A percentile compares a stretch with the other conserved stretches of the same genome.
phyloP scores from a whole-genome alignment of 2,113 vertebrate species.

The Chinchilla lanigera region DNA sequence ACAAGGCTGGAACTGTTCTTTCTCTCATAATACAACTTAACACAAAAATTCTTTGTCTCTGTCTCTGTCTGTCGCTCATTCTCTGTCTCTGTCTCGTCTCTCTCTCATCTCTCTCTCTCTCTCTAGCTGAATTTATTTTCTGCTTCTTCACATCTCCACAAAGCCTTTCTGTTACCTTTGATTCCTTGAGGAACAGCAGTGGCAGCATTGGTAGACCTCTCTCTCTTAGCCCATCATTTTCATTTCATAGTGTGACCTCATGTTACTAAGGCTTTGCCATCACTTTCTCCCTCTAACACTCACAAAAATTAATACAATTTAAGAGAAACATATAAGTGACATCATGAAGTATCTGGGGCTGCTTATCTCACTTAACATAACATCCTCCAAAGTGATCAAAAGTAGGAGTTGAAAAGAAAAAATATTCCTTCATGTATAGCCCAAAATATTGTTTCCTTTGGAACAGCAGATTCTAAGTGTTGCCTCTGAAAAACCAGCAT shows the following conservation, averaged over 20 bases:
- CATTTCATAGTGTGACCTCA: neutral
- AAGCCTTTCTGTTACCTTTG: neutral
- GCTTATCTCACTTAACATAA: neutral
- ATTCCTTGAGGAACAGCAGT: too few species aligned
- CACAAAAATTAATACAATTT: constrained; percentile 31
- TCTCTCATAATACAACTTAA: neutral
- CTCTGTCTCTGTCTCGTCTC: neutral
- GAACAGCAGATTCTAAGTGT: neutral
- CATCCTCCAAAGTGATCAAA: neutral
- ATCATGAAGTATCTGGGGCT: neutral
- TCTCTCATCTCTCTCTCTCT: neutral
- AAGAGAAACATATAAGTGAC: neutral
- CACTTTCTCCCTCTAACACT: neutral
- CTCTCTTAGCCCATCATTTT: neutral
- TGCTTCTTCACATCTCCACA: neutral
- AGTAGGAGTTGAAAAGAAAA: too few species aligned
- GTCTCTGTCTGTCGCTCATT: neutral
- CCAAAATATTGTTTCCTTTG: constrained; percentile 5
- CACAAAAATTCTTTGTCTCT: neutral
- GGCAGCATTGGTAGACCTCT: neutral
- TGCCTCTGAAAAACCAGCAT: neutral
- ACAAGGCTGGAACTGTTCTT: neutral
- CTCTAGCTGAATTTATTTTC: neutral
- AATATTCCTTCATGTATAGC: neutral
- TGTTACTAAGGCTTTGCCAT: neutral